Base-by-base conservation (phyloP, 2,888 invertebrate genomes). In the Sinodicranocentrus sp. region DNA sequence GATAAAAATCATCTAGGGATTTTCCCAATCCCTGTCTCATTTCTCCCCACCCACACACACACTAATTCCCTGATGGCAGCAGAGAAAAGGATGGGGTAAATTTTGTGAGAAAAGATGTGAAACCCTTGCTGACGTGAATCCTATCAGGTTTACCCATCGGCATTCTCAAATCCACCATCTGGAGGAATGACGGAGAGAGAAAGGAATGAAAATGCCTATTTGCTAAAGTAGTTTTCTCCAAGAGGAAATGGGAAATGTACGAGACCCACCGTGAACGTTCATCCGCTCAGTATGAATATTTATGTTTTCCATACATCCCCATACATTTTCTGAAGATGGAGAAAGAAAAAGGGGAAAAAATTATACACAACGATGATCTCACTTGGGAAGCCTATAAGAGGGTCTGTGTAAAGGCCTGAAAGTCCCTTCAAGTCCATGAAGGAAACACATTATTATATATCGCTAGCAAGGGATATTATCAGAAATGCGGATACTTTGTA, bases 341-440 rank as follows among this genome's bases (percentile, higher is more conserved):
- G 6, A 13, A 39, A 39, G 13, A 5, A n/a, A 48, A 10, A 48
- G 48, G 61, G 21, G 23, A 23, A 23, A 57, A 57, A n/a, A 21
- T 6, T 33, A 33, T 52, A 68, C 39, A 72, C 57, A 33, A 10
- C 48, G 2, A n/a, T 48, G 15, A 48, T 48, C 48, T 48, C 48
- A 48, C 59, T 43, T 3, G 26, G 13, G 25, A 26, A 44, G 48
- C 65, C 5, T 61, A 23, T 54, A 61, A 26, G 26, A 61, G 1
- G 8, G 10, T 61, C 8, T 61, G 1, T 63, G 80, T 54, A 68
- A 73, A 67, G 26, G 25, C 48, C 28, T 72, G 8, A 65, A 70
- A 79, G 82, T 82, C 82, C 82, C 82, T 82, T 73, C 82, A 82
- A 82, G 82, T 82, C 73, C 68, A 82, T 82, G 73, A 82, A 75